Conservation (phyloP, 2,888 invertebrate species). For the Lamproptera curius region DNA sequence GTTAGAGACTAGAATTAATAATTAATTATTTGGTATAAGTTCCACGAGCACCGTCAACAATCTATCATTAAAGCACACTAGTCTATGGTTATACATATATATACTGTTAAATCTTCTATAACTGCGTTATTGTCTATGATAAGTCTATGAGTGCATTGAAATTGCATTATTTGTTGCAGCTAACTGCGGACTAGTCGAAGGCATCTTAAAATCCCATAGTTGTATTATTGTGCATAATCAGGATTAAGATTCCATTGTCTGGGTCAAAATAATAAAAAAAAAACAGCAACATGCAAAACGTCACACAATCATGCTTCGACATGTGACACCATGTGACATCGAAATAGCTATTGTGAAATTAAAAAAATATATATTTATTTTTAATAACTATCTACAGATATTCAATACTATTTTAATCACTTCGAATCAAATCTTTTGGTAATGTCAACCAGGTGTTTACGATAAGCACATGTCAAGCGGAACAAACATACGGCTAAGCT, state of each 20-base stretch:
- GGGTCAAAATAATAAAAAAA: constrained; percentile 25
- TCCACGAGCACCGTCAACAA: constrained; percentile 14
- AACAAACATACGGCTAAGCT: too few species aligned
- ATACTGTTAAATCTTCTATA: not conserved
- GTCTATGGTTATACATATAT: constrained; percentile 2
- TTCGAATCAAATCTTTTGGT: too few species aligned
- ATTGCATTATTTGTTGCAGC: constrained; percentile 18
- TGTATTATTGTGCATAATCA: constrained; percentile 4
- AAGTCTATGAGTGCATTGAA: constrained; percentile 1
- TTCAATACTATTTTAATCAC: too few species aligned
- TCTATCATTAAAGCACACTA: not conserved
- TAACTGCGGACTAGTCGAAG: constrained; percentile 17
- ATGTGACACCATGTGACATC: too few species aligned
- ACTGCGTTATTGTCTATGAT: constrained; percentile 2
- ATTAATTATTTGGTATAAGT: constrained; percentile 19
- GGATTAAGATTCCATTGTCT: constrained; percentile 15
- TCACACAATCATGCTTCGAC: constrained; percentile 30
- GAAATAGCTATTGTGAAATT: not conserved
- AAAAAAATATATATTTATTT: too few species aligned
- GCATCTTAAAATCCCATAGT: constrained; percentile 1
- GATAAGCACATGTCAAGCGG: too few species aligned
- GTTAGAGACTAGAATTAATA: constrained; percentile 18
- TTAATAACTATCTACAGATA: too few species aligned
- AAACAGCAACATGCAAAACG: constrained; percentile 28
- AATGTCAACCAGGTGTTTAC: too few species aligned